Conservation (phyloP, 2,797 vertebrate genomes). For the Ispidina picta region DNA sequence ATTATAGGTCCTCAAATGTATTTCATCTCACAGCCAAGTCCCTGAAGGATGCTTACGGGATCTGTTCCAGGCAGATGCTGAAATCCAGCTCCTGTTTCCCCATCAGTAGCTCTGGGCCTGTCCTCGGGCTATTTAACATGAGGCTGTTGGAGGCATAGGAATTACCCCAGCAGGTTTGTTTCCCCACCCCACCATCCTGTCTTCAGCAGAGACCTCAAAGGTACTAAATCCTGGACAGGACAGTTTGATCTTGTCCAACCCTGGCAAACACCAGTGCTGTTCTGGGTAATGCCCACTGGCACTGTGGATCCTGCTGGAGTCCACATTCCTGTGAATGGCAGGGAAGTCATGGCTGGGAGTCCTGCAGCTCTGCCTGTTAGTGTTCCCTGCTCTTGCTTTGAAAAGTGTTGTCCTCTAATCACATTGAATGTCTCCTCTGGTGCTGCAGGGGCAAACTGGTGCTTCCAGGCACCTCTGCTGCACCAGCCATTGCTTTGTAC, state of each 20-base stretch:
- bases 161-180: not conserved
- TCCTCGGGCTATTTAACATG: not conserved
- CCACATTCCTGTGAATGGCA: not conserved
- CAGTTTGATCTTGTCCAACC: not conserved
- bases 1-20: not conserved
- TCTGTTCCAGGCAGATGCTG: slow-evolving; percentile 22
- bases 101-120: not conserved
- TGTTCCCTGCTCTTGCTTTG: not conserved
- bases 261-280: fast-evolving
- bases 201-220: not conserved
- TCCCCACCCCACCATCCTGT: not conserved
- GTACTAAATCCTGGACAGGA: not conserved
- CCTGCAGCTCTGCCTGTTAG: not conserved
- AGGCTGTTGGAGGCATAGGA: not conserved
- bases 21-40: not conserved
- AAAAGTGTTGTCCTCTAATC: fast-evolving
- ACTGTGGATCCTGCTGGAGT: not conserved
- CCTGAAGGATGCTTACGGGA: not conserved
- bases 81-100: slow-evolving; percentile 12
- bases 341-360: not conserved
- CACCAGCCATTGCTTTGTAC: not conserved
- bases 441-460: not conserved
- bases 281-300: not conserved
- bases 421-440: not conserved
- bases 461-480: not conserved